Evolutionary conservation across 2,888 invertebrate genomes (phyloP).

Genomic region (Tiphia femorata): DNA sequence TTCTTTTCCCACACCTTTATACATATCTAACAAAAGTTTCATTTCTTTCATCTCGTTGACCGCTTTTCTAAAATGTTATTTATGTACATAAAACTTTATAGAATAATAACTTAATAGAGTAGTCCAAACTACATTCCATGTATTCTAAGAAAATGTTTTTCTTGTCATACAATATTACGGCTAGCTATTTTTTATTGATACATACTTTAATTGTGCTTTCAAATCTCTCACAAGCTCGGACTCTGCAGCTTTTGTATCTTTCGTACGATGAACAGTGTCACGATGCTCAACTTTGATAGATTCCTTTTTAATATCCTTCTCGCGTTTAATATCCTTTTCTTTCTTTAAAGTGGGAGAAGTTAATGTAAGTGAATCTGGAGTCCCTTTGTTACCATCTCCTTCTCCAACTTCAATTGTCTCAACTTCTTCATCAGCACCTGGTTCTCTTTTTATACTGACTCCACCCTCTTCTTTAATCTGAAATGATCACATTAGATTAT

Average conservation of each 20-base stretch:
- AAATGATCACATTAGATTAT: conserved; percentile 1
- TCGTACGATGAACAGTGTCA: conserved; percentile 73
- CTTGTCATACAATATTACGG: too few species aligned
- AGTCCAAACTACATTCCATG: too few species aligned
- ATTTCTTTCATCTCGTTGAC: conserved; percentile 94
- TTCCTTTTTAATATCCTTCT: conserved; percentile 73
- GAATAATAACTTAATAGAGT: too few species aligned
- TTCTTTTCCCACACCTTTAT: conserved; percentile 97
- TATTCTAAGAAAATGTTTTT: too few species aligned
- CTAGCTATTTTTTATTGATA: too few species aligned
- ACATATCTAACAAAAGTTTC: conserved; percentile 95
- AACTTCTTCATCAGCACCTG: conserved; percentile 60
- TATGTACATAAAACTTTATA: too few species aligned
- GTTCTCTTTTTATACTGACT: conserved; percentile 58
- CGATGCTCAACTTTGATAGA: conserved; percentile 69
- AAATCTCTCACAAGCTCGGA: conserved; percentile 88
- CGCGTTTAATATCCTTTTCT: conserved; percentile 74
- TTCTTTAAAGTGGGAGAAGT: conserved; percentile 72
- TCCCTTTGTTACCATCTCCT: conserved; percentile 67
- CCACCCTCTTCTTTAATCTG: conserved; percentile 64
- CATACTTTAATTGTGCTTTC: conserved; percentile 92
- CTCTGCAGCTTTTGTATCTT: conserved; percentile 77
- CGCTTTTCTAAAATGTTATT: conserved; percentile 84
- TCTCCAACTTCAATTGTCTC: conserved; percentile 68
- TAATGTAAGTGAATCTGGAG: conserved; percentile 61